Percentiles rank a stretch among this genome's conserved stretches.
Evolutionary conservation across 2,888 invertebrate genomes (phyloP).

Genomic region (Dynastes tityus): DNA sequence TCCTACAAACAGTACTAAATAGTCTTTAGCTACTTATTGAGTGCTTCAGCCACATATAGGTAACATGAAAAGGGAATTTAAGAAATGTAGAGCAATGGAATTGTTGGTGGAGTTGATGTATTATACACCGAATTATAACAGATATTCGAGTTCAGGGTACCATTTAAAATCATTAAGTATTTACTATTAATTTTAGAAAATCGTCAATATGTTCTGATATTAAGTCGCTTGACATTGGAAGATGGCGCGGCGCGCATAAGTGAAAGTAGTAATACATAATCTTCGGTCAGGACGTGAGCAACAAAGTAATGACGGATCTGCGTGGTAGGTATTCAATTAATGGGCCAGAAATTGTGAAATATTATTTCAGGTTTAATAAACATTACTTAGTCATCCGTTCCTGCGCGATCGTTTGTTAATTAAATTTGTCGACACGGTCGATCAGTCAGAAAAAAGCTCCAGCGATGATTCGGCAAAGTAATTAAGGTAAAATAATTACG

Average conservation of each 20-base stretch:
- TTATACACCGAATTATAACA: too few species aligned
- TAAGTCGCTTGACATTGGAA: too few species aligned
- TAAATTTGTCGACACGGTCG: constrained; percentile 47
- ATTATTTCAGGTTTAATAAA: constrained; percentile 38
- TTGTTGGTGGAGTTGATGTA: too few species aligned
- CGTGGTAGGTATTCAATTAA: constrained; percentile 39
- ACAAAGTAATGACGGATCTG: constrained; percentile 29
- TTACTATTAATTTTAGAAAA: too few species aligned
- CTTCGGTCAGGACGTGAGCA: background rate
- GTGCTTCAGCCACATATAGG: too few species aligned
- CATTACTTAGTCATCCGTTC: constrained; percentile 26
- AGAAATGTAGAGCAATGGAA: too few species aligned
- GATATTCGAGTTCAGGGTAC: too few species aligned
- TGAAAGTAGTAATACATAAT: background rate
- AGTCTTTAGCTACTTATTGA: too few species aligned
- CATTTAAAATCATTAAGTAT: too few species aligned
- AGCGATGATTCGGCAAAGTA: constrained; percentile 44
- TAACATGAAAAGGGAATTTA: too few species aligned
- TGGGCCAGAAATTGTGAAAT: constrained; percentile 36
- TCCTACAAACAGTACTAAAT: too few species aligned
- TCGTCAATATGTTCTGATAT: too few species aligned
- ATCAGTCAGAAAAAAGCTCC: constrained; percentile 40
- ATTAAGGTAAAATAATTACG: constrained; percentile 46
- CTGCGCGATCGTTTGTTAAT: constrained; percentile 39
- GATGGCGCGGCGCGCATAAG: background rate